Percentiles rank a stretch among this genome's conserved stretches.
Evolutionary conservation across 2,797 vertebrate species (phyloP).

Genomic region (Benthosema pterotum): DNA sequence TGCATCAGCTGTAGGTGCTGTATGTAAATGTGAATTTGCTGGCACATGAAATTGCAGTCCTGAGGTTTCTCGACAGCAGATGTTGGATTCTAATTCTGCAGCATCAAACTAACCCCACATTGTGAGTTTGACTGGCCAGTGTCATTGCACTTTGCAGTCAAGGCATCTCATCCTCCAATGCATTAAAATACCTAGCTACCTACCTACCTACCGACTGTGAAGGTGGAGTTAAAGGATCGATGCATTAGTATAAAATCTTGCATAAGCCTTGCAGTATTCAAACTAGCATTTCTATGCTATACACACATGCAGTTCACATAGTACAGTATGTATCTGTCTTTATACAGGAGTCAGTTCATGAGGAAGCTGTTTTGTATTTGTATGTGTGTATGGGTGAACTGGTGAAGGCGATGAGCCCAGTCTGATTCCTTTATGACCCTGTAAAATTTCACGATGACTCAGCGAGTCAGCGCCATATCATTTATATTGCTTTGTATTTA

Average conservation of each 20-base stretch:
- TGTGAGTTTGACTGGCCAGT: conserved; percentile 1
- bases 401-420: background rate
- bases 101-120: conserved; percentile 3
- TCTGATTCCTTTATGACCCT: conserved; percentile 12
- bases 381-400: background rate
- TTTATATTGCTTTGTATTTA: conserved; percentile 66
- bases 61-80: background rate
- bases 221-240: conserved; percentile 46
- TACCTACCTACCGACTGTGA: conserved; percentile 10
- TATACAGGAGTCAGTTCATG: conserved; percentile 53
- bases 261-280: conserved; percentile 67
- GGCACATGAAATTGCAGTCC: background rate
- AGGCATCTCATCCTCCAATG: conserved; percentile 12
- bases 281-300: conserved; percentile 50
- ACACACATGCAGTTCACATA: conserved; percentile 71
- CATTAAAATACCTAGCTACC: background rate
- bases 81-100: conserved; percentile 26
- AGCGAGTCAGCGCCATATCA: conserved; percentile 50
- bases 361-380: background rate
- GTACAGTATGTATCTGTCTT: conserved; percentile 29
- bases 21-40: no score
- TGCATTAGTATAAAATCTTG: conserved; percentile 65
- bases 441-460: conserved; percentile 29
- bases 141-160: conserved; percentile 15
- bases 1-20: no score